Evolutionary conservation across 2,797 vertebrate species (phyloP).

Genomic region (Chrosomus eos): DNA sequence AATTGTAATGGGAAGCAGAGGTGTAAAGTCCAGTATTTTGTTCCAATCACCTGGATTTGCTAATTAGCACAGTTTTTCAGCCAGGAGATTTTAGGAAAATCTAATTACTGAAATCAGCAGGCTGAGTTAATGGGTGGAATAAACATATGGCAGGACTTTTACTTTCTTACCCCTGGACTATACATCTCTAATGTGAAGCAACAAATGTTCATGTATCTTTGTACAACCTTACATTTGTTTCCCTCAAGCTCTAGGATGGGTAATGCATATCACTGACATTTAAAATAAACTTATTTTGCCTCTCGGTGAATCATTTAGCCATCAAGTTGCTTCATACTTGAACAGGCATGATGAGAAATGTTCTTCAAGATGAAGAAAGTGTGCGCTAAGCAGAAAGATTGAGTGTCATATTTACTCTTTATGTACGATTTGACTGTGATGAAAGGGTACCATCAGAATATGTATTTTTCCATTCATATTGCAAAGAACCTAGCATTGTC

Average conservation of each 20-base stretch:
- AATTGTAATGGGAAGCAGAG: slow-evolving; percentile 19
- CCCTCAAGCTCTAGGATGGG: slow-evolving; percentile 28
- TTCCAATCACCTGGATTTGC: no score
- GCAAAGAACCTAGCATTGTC: neutral
- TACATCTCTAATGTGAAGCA: neutral
- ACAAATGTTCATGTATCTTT: slow-evolving; percentile 29
- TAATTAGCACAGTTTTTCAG: no score
- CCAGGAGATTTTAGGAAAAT: no score
- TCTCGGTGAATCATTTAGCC: slow-evolving; percentile 11
- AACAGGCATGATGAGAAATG: slow-evolving; percentile 17
- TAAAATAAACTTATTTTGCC: neutral
- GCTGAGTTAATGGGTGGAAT: no score
- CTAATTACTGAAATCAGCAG: no score
- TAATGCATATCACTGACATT: slow-evolving; percentile 29
- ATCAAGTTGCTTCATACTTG: slow-evolving; percentile 12
- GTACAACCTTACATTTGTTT: slow-evolving; percentile 31
- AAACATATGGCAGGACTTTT: no score
- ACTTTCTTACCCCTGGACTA: no score
- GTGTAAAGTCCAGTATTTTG: no score
- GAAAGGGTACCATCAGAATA: neutral
- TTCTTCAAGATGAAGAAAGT: slow-evolving; percentile 18
- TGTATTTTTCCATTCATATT: neutral
- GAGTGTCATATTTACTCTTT: neutral
- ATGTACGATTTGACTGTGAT: slow-evolving; percentile 15
- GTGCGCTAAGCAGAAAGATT: neutral